Evolutionary conservation across 2,797 vertebrate genomes (phyloP).

Genomic region (Parotocinclus haroldoi): DNA sequence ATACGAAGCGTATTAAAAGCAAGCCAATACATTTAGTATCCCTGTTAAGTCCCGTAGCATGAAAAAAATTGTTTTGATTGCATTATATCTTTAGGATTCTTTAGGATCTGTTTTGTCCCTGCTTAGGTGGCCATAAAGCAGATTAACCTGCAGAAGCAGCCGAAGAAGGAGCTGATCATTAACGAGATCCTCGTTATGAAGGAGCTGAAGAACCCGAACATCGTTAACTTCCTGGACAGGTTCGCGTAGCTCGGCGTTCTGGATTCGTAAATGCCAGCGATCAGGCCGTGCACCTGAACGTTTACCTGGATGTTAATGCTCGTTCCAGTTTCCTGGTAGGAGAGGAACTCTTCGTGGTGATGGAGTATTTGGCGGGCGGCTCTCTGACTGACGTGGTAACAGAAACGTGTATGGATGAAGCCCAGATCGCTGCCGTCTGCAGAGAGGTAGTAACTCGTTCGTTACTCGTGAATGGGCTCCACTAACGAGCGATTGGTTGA

Average conservation of each 20-base stretch:
- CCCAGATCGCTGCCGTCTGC: slow-evolving; percentile 96
- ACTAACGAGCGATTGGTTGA: background rate
- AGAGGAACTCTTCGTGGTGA: slow-evolving; percentile 94
- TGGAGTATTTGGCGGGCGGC: slow-evolving; percentile 98
- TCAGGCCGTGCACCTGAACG: background rate
- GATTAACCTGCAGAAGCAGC: slow-evolving; percentile 98
- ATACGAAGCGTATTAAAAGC: no score
- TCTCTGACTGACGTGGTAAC: slow-evolving; percentile 98
- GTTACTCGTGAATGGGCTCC: background rate
- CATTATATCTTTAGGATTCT: no score
- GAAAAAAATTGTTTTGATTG: no score
- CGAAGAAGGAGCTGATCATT: slow-evolving; percentile 98
- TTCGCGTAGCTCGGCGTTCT: slow-evolving; percentile 41
- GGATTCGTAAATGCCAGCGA: background rate
- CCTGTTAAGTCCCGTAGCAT: no score
- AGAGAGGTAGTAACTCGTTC: slow-evolving; percentile 77
- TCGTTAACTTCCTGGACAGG: slow-evolving; percentile 98
- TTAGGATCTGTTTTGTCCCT: slow-evolving; percentile 6
- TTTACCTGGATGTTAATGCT: slow-evolving; percentile 5
- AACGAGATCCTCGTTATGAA: slow-evolving; percentile 99
- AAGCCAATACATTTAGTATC: no score
- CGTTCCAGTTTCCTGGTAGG: slow-evolving; percentile 82
- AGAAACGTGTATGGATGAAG: slow-evolving; percentile 97
- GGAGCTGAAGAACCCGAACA: slow-evolving; percentile 96
- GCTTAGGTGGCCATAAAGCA: slow-evolving; percentile 95